A percentile compares a stretch with the other conserved stretches of the same genome.
These are phyloP conservation scores for Apodemus sylvaticus DNA, from an alignment of 2,113 vertebrate genomes.

Conservation along the genomic window DNA sequence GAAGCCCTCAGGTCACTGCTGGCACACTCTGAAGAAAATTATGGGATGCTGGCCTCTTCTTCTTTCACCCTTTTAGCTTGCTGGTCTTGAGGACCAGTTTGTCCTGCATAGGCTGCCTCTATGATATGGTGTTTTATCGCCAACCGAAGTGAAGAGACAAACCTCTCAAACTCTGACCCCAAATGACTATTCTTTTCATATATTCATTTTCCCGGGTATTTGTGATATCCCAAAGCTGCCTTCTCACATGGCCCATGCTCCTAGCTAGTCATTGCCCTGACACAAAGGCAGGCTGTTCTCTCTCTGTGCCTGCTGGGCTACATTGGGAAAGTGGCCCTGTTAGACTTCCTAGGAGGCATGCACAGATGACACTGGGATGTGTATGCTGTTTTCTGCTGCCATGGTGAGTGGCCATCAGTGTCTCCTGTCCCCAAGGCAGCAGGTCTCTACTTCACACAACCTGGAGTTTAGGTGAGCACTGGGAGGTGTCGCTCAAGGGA, in stretches of 20 bases:
- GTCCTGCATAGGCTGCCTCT: not conserved
- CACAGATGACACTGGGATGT: not conserved
- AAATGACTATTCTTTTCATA: not conserved
- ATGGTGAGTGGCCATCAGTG: not conserved
- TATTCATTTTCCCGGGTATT: not conserved
- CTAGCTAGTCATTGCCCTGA: not conserved
- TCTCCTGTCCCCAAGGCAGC: not conserved
- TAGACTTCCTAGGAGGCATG: not conserved
- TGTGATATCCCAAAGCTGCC: not conserved
- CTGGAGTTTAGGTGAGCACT: not conserved
- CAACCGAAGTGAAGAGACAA: not conserved
- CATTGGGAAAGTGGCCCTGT: not conserved
- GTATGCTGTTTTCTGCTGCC: not conserved
- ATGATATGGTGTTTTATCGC: not conserved
- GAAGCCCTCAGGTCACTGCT: fast-evolving
- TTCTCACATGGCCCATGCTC: too few relatives aligned
- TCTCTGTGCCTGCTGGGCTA: not conserved
- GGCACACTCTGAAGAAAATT: not conserved
- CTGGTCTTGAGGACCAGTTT: not conserved
- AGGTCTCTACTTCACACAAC: not conserved
- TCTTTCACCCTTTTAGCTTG: not conserved
- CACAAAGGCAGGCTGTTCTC: not conserved
- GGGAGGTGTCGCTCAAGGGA: not conserved
- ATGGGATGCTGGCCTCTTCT: too few relatives aligned
- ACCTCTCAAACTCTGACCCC: not conserved